Conservation (phyloP, 2,888 invertebrate genomes). For the Synergus umbraculus region DNA sequence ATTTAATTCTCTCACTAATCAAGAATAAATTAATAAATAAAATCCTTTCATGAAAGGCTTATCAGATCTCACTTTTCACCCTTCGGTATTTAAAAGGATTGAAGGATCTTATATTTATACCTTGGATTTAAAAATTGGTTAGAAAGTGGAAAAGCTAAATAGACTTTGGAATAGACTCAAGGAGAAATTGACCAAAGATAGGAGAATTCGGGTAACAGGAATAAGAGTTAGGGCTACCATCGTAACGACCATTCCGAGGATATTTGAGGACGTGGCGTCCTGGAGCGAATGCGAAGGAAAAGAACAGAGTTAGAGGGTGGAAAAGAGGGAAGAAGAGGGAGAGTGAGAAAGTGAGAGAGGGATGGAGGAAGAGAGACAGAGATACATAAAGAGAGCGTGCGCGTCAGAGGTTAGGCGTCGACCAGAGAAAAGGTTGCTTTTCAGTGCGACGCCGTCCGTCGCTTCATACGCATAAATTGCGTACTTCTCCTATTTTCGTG, state of each 20-base stretch:
- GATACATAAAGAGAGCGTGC: conserved; percentile 57
- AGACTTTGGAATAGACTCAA: background rate
- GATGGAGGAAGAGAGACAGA: background rate
- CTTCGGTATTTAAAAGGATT: no score
- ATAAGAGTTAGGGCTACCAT: background rate
- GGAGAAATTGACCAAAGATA: conserved; percentile 5
- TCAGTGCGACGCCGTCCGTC: conserved; percentile 70
- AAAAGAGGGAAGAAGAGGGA: background rate
- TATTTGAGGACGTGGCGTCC: background rate
- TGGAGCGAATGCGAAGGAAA: background rate
- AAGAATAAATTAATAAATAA: no score
- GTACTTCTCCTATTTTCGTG: conserved; percentile 42
- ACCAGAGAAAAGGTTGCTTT: conserved; percentile 61
- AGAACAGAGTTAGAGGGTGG: background rate
- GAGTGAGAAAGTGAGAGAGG: background rate
- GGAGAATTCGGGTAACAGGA: conserved; percentile 10
- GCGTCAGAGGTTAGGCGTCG: conserved; percentile 68
- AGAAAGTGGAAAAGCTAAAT: background rate
- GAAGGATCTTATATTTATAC: no score
- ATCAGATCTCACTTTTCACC: no score
- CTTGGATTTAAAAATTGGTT: no score
- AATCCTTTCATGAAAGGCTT: no score
- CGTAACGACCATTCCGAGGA: background rate
- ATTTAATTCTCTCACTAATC: no score
- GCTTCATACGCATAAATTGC: conserved; percentile 62